These are phyloP conservation scores for Lepus americanus DNA, from an alignment of 2,113 vertebrate species.

Conservation along the genomic window DNA sequence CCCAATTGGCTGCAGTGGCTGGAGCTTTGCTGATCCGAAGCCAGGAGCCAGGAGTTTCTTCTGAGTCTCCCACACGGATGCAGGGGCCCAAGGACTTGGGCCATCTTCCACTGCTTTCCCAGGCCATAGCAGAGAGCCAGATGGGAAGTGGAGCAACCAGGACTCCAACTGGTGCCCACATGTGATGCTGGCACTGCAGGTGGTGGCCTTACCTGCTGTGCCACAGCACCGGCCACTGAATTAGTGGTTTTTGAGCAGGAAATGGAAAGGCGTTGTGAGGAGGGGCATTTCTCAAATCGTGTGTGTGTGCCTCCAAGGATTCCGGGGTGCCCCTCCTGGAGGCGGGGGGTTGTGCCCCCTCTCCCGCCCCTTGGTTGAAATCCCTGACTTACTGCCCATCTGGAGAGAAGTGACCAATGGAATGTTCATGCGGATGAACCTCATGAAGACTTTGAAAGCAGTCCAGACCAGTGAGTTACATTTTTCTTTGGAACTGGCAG, in stretches of 20 bases:
- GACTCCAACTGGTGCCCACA: no score
- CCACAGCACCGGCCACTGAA: no score
- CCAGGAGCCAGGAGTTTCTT: no score
- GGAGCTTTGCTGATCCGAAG: no score
- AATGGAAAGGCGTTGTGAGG: not conserved
- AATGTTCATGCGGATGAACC: not conserved
- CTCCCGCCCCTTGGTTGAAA: not conserved
- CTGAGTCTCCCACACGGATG: no score
- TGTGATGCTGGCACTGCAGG: no score
- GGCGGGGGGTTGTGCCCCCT: not conserved
- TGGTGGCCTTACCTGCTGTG: no score
- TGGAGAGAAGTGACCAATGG: not conserved
- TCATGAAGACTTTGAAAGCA: not conserved
- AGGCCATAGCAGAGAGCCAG: no score
- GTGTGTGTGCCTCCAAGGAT: not conserved
- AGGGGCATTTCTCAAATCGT: not conserved
- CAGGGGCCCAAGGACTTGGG: no score
- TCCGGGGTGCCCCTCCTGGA: not conserved
- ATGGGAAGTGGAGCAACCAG: no score
- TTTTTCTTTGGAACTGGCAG: not conserved
- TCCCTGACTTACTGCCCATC: not conserved
- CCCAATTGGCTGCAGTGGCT: no score
- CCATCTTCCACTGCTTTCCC: no score
- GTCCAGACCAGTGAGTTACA: not conserved
- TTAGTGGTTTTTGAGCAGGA: not conserved